Evolutionary conservation across 2,888 invertebrate species (phyloP).

Genomic region (Tinea semifulvella): DNA sequence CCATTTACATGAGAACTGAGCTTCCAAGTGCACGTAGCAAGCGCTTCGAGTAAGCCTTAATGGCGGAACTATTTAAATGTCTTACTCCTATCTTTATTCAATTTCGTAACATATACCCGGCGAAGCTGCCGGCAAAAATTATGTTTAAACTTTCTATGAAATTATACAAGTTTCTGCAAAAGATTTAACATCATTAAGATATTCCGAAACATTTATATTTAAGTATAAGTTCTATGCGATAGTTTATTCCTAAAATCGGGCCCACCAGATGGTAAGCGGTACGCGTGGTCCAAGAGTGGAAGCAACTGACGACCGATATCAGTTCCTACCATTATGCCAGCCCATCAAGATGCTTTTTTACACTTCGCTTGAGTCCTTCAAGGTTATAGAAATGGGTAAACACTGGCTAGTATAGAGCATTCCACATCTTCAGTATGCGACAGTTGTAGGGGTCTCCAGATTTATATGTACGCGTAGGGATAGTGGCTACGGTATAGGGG

Average conservation of each 20-base stretch:
- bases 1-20: conserved; percentile 46
- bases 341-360: too few relatives aligned
- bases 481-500: too few relatives aligned
- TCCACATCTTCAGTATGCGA: too few relatives aligned
- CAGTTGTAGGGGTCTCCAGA: too few relatives aligned
- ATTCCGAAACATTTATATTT: not conserved
- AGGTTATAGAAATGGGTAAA: not conserved
- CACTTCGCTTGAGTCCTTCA: not conserved
- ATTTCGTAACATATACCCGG: conserved; percentile 29
- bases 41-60: conserved; percentile 28
- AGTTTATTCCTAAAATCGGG: too few relatives aligned
- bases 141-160: not conserved
- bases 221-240: too few relatives aligned
- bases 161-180: not conserved
- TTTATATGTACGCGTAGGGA: too few relatives aligned
- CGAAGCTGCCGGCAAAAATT: conserved; percentile 5
- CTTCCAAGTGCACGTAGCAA: conserved; percentile 30
- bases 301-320: too few relatives aligned
- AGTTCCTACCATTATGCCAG: too few relatives aligned
- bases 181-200: not conserved
- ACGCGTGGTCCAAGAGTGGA: too few relatives aligned
- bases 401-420: too few relatives aligned
- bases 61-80: conserved; percentile 50
- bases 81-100: conserved; percentile 43
- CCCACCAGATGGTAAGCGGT: too few relatives aligned